Percentiles rank a stretch among this genome's conserved stretches.
These are phyloP conservation scores for Stichodactyla mertensii DNA, from an alignment of 64 coral and sea anemone species.

Conservation along the genomic window DNA sequence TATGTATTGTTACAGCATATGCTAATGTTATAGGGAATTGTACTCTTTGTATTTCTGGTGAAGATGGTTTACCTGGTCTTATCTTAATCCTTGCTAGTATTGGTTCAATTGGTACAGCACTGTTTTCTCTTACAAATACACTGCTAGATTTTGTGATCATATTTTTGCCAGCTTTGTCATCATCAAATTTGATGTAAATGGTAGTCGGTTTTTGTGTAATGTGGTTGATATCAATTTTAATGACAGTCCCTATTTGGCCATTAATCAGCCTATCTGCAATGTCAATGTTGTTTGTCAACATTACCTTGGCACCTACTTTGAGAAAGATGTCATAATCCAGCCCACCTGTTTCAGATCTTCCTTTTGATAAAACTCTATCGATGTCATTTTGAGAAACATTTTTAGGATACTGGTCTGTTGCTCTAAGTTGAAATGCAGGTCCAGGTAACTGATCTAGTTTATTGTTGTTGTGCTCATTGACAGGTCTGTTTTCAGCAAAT, in stretches of 20 bases:
- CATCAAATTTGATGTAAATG: conserved; percentile 13
- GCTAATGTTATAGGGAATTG: no score
- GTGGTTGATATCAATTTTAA: neutral
- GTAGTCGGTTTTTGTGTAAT: neutral
- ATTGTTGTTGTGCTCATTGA: neutral
- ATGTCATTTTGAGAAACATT: neutral
- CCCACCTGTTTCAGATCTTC: neutral
- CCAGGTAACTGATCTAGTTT: neutral
- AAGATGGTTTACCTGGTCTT: no score
- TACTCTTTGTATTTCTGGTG: no score
- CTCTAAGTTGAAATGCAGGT: no score
- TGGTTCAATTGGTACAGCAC: no score
- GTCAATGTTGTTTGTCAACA: no score
- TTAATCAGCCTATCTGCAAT: conserved; percentile 22
- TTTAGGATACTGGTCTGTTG: no score
- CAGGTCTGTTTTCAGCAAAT: neutral
- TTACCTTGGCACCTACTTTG: no score
- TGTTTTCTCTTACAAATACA: conserved; percentile 2
- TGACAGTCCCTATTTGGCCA: conserved; percentile 39
- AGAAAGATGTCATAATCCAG: conserved; percentile 24
- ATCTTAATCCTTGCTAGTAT: no score
- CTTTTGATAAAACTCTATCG: neutral
- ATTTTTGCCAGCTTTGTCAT: neutral
- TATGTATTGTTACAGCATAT: conserved; percentile 21
- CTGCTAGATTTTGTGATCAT: neutral